phyloP scores from a whole-genome alignment of 2,113 vertebrate genomes.

The Mus pahari region DNA sequence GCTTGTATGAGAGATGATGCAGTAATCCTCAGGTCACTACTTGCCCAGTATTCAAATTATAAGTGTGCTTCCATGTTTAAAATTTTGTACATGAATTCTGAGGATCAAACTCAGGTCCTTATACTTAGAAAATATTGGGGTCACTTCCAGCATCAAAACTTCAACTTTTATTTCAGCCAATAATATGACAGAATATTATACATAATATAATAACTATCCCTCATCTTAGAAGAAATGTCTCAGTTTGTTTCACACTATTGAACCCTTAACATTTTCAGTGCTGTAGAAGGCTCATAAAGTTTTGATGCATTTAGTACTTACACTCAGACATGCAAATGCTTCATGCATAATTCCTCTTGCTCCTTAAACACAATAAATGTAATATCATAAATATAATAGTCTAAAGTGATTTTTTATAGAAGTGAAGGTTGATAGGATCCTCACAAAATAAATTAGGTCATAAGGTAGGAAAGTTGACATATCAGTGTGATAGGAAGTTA shows the following conservation, averaged over 20 bases:
- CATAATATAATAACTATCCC: background rate
- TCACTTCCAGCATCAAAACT: background rate
- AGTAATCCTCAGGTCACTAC: background rate
- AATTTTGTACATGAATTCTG: background rate
- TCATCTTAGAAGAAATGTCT: background rate
- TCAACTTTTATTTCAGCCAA: background rate
- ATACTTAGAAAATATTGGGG: background rate
- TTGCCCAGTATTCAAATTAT: background rate
- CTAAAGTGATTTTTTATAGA: background rate
- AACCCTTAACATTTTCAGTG: background rate
- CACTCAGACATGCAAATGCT: background rate
- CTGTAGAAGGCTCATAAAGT: background rate
- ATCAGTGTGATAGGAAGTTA: background rate
- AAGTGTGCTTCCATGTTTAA: background rate
- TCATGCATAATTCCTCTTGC: background rate
- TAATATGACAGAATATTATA: background rate
- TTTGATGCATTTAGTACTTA: background rate
- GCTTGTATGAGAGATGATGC: background rate
- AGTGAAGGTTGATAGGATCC: background rate
- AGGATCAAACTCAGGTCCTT: background rate
- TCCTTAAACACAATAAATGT: background rate
- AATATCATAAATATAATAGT: background rate
- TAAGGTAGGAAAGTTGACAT: background rate
- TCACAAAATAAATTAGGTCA: background rate
- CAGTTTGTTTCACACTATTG: background rate